phyloP scores from a whole-genome alignment of 1,140 invertebrate species.

The Drosophila erecta region DNA sequence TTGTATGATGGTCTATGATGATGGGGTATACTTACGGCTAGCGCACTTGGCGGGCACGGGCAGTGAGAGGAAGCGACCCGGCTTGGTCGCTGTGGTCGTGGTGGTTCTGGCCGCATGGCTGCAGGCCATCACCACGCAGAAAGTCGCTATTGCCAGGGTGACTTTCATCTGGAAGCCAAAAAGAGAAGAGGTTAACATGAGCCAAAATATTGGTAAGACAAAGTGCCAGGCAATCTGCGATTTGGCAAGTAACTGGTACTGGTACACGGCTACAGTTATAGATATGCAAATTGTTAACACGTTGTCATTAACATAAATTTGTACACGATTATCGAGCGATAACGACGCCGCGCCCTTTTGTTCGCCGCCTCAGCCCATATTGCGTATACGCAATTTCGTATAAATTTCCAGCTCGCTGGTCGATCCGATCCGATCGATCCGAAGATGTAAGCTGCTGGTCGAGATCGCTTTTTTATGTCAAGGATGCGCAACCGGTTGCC shows the following conservation, averaged over 20 bases:
- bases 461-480: constrained; percentile 81
- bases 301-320: constrained; percentile 64
- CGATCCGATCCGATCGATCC: constrained; percentile 12
- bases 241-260: constrained; percentile 31
- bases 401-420: constrained; percentile 52
- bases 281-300: constrained; percentile 62
- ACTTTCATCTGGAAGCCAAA: constrained; percentile 79
- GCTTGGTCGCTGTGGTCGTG: constrained; percentile 84
- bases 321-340: constrained; percentile 58
- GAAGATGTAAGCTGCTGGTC: constrained; percentile 70
- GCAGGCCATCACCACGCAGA: constrained; percentile 81
- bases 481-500: constrained; percentile 83
- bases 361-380: constrained; percentile 10
- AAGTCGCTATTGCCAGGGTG: constrained; percentile 83
- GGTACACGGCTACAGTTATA: constrained; percentile 3
- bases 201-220: not conserved
- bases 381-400: constrained; percentile 73
- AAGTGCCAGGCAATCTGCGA: constrained; percentile 2
- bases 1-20: not conserved
- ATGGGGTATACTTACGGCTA: constrained; percentile 88
- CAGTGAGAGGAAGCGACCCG: constrained; percentile 91
- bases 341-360: constrained; percentile 52
- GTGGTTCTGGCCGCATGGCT: constrained; percentile 79
- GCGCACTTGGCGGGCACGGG: constrained; percentile 92
- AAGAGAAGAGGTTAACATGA: not conserved